Evolutionary conservation across 2,113 vertebrate species (phyloP).

Genomic region (Cettia cetti): DNA sequence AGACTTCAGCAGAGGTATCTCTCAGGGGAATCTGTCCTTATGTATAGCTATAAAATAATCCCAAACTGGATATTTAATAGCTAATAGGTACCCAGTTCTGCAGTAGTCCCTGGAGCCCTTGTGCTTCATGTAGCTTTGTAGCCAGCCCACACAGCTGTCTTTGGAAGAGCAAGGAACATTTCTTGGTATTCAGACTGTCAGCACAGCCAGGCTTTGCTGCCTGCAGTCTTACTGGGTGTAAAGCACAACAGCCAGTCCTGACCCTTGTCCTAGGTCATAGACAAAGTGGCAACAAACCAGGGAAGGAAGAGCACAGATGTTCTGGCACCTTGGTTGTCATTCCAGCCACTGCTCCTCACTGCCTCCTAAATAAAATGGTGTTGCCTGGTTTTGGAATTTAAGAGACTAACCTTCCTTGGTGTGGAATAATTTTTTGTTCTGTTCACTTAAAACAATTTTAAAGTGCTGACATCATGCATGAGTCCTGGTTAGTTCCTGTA

Average conservation of each 20-base stretch:
- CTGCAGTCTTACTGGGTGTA: fast-evolving
- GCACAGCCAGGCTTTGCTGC: no score
- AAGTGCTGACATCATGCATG: fast-evolving
- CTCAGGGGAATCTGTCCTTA: background rate
- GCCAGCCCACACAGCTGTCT: background rate
- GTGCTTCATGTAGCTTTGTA: fast-evolving
- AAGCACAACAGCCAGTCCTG: fast-evolving
- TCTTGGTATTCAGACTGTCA: background rate
- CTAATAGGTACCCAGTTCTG: background rate
- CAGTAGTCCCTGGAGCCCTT: fast-evolving
- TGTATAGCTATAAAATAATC: fast-evolving
- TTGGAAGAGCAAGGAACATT: background rate
- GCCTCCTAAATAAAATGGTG: background rate
- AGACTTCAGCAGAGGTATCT: background rate
- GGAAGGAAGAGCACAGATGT: background rate
- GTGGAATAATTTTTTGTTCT: no score
- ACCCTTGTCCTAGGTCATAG: background rate
- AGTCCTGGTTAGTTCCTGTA: background rate
- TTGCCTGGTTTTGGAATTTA: background rate
- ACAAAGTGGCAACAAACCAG: background rate
- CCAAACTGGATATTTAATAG: background rate
- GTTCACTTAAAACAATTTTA: background rate
- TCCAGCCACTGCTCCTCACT: background rate
- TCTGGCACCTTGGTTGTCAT: background rate
- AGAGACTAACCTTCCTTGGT: fast-evolving